Evolutionary conservation across 2,113 vertebrate species (phyloP).

Genomic region (Tachuris rubrigastra): DNA sequence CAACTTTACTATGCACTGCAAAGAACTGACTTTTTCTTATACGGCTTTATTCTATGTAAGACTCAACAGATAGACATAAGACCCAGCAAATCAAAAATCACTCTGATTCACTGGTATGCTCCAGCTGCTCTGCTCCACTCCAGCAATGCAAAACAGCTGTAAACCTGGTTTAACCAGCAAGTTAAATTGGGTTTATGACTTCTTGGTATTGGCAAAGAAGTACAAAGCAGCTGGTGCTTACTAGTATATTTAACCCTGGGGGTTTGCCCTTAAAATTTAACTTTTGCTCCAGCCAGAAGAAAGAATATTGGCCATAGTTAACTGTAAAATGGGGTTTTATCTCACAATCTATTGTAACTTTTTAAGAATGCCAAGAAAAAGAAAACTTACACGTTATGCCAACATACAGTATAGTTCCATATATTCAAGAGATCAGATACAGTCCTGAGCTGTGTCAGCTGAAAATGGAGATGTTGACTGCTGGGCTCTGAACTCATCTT

Average conservation of each 20-base stretch:
- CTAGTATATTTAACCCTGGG: not conserved
- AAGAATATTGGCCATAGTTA: not conserved
- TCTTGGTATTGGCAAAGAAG: slow-evolving; percentile 28
- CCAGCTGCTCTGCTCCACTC: slow-evolving; percentile 30
- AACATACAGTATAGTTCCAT: not conserved
- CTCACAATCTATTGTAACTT: not conserved
- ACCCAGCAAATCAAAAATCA: not conserved
- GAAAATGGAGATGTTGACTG: not conserved
- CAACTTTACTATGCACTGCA: not conserved
- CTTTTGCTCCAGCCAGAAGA: not conserved
- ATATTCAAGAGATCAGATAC: not conserved
- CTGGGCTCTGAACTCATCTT: not conserved
- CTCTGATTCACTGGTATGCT: not conserved
- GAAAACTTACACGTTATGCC: rapidly evolving
- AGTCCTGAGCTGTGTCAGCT: not conserved
- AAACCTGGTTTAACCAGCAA: slow-evolving; percentile 50
- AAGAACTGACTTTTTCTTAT: not conserved
- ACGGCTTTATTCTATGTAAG: not conserved
- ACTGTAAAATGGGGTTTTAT: not conserved
- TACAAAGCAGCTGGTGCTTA: slow-evolving; percentile 44
- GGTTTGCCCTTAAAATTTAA: not conserved
- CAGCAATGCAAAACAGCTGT: slow-evolving; percentile 46
- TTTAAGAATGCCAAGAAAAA: not conserved
- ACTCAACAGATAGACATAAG: not conserved
- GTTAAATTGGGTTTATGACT: slow-evolving; percentile 39